Base-by-base conservation (phyloP, 2,797 vertebrate species). In the Periophthalmus magnuspinnatus region DNA sequence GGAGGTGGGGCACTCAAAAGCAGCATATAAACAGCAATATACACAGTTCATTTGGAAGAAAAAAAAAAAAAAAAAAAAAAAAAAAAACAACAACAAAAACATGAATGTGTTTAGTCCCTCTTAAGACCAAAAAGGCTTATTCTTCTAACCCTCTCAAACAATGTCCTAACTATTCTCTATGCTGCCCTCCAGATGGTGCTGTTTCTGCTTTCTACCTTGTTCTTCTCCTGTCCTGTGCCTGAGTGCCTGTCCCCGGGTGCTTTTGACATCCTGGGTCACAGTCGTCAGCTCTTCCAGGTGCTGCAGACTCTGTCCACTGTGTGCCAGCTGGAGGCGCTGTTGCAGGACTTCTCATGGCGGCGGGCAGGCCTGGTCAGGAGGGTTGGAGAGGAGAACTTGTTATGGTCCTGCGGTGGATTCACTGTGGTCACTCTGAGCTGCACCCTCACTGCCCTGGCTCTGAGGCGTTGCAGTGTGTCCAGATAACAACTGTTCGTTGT, bases 231-330 rank as follows among this genome's bases (percentile, higher is more conserved):
- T 59, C 95, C 96, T 0, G 77, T 96, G 2, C 96, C 96, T 0
- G 97, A 97, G 90, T 88, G 94, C 63, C 95, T 95, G 66, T 95
- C 93, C 57, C 95, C 96, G 0, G 96, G 97, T 0, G 84, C 84
- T 65, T 97, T 92, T 0, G 96, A 98, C 85, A 93, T 96, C 0
- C n/a, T 97, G 3, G 96, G 96, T 50, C 96, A 96, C 0, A 92
- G 90, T 22, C 96, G 96, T 68, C 97, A 98, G 85, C 93, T 97
- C 81, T 97, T 95, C 90, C 96, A 96, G 16, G 34, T 95, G 17
- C 94, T 97, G 72, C 84, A 96, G 80, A 92, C 94, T 0, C 47
- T 96, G 72, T 94, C 95, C 89, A 95, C 93, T 0, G 84, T 98
- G 0, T 92, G 89, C 36, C 96, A 98, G 88, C 88, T 96, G 88